Evolutionary conservation across 2,113 vertebrate species (phyloP).

Genomic region (Chloropsis cyanopogon): DNA sequence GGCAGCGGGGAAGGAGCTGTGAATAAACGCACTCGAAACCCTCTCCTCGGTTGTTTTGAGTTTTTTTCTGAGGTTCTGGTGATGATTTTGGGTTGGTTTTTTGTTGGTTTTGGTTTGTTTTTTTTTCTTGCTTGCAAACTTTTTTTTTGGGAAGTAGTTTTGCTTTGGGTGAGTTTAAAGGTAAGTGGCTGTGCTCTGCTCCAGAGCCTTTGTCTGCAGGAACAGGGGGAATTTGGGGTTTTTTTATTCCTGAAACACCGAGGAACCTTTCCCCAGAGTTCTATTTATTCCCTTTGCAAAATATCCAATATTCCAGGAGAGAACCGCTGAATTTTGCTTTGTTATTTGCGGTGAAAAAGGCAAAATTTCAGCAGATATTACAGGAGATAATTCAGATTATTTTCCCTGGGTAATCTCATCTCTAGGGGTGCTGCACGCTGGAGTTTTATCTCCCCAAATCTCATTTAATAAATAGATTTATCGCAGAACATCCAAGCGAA

Average conservation of each 20-base stretch:
- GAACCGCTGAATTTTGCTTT: rapidly evolving
- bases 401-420: background rate
- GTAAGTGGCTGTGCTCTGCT: background rate
- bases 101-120: too few species aligned
- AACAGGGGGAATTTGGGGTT: background rate
- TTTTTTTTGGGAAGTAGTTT: background rate
- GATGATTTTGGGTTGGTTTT: background rate
- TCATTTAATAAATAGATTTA: background rate
- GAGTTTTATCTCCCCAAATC: background rate
- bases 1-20: background rate
- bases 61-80: background rate
- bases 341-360: background rate
- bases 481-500: background rate
- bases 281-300: background rate
- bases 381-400: background rate
- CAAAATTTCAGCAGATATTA: rapidly evolving
- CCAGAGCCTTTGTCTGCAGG: background rate
- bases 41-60: background rate
- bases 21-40: background rate
- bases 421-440: rapidly evolving
- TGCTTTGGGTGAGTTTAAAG: background rate
- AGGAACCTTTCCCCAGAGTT: background rate
- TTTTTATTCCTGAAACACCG: background rate
- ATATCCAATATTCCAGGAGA: background rate
- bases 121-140: background rate